Evolutionary conservation across 2,888 invertebrate genomes (phyloP).

Genomic region (Agonopterix subpropinquella): DNA sequence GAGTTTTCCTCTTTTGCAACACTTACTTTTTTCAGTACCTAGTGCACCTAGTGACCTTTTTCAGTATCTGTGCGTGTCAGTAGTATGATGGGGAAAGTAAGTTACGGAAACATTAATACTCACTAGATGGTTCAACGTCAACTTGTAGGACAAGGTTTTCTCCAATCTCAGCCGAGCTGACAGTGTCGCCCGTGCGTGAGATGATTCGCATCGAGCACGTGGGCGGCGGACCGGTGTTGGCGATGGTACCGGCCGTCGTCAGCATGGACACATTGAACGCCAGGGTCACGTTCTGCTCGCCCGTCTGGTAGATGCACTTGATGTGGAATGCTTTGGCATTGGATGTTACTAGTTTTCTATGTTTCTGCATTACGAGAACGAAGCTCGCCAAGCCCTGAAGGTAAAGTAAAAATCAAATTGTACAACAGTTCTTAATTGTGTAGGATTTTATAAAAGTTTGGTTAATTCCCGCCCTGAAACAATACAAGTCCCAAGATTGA

Average conservation of each 20-base stretch:
- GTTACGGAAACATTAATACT: slow-evolving; percentile 27
- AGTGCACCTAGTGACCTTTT: no score
- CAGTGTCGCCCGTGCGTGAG: slow-evolving; percentile 89
- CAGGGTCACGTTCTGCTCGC: slow-evolving; percentile 92
- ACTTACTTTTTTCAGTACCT: no score
- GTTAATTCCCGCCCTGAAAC: no score
- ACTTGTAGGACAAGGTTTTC: slow-evolving; percentile 91
- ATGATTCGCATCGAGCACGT: slow-evolving; percentile 95
- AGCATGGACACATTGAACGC: slow-evolving; percentile 97
- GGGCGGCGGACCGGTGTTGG: slow-evolving; percentile 95
- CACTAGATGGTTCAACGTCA: slow-evolving; percentile 86
- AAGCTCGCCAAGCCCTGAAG: slow-evolving; percentile 92
- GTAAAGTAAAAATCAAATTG: slow-evolving; percentile 8
- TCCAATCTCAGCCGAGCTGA: slow-evolving; percentile 94
- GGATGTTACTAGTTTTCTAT: slow-evolving; percentile 95
- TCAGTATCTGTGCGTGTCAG: no score
- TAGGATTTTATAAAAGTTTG: no score
- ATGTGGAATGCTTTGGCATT: slow-evolving; percentile 97
- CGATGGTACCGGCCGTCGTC: slow-evolving; percentile 95
- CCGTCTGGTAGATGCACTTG: slow-evolving; percentile 95
- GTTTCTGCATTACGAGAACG: slow-evolving; percentile 95
- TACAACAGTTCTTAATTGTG: background rate
- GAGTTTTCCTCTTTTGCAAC: no score
- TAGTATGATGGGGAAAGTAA: no score
- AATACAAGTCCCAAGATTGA: no score